Evolutionary conservation across 2,888 invertebrate genomes (phyloP).

Genomic region (Chydorus sphaericus): DNA sequence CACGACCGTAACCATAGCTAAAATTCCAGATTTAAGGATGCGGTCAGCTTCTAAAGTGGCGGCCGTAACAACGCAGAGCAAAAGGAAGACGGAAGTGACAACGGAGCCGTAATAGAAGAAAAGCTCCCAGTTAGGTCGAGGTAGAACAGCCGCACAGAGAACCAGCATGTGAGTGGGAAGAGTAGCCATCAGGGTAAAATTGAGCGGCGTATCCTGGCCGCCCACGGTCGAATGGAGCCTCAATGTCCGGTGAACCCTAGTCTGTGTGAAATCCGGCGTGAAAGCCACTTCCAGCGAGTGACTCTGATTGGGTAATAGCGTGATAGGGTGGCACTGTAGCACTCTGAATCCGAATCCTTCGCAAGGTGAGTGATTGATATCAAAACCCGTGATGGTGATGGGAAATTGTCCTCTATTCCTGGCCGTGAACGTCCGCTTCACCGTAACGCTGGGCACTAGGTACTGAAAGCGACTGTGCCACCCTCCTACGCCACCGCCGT

Average conservation of each 20-base stretch:
- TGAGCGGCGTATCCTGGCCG: slow-evolving; percentile 34
- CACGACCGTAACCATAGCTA: slow-evolving; percentile 9
- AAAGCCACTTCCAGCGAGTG: slow-evolving; percentile 70
- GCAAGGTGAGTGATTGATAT: slow-evolving; percentile 49
- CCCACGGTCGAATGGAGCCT: slow-evolving; percentile 43
- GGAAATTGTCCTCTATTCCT: slow-evolving; percentile 81
- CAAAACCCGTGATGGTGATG: slow-evolving; percentile 53
- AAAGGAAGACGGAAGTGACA: slow-evolving; percentile 41
- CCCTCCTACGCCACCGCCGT: slow-evolving; percentile 14
- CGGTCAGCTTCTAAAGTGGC: slow-evolving; percentile 32
- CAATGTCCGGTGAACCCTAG: slow-evolving; percentile 50
- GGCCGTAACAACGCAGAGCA: slow-evolving; percentile 48
- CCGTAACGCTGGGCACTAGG: slow-evolving; percentile 47
- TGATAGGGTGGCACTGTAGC: slow-evolving; percentile 55
- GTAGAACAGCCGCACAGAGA: slow-evolving; percentile 49
- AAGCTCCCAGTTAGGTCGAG: slow-evolving; percentile 62
- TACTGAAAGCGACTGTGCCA: slow-evolving; percentile 21
- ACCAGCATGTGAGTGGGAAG: slow-evolving; percentile 47
- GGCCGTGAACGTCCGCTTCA: slow-evolving; percentile 65
- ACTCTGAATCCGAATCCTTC: slow-evolving; percentile 68
- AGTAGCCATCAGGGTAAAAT: slow-evolving; percentile 53
- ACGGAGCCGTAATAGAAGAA: slow-evolving; percentile 48
- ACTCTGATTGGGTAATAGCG: slow-evolving; percentile 52
- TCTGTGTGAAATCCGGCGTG: slow-evolving; percentile 71
- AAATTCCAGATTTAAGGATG: not conserved